phyloP scores from a whole-genome alignment of 2,797 vertebrate species.

The Urocyon cinereoargenteus region DNA sequence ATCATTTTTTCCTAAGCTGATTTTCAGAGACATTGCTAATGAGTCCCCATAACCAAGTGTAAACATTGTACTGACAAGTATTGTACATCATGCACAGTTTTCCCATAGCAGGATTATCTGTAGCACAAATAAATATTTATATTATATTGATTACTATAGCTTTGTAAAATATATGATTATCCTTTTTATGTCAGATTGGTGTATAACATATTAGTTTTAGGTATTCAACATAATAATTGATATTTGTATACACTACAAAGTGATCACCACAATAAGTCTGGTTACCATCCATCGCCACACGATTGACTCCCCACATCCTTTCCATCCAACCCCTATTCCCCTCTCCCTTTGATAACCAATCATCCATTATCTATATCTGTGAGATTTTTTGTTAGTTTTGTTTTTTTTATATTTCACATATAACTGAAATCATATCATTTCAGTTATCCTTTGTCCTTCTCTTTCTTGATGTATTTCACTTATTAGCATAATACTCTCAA shows the following conservation, averaged over 20 bases:
- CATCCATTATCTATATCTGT: background rate
- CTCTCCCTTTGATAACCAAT: background rate
- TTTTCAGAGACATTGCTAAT: background rate
- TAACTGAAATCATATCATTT: background rate
- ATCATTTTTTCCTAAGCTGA: background rate
- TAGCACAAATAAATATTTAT: background rate
- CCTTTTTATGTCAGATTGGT: background rate
- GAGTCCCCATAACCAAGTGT: background rate
- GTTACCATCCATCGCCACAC: background rate
- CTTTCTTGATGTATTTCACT: too few species aligned
- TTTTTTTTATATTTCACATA: background rate
- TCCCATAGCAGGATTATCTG: background rate
- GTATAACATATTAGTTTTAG: background rate
- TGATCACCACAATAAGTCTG: background rate
- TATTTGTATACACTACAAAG: background rate
- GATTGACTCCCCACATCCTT: background rate
- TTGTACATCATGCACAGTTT: background rate
- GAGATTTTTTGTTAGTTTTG: background rate
- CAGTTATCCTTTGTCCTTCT: background rate
- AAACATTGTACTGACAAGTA: background rate
- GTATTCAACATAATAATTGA: background rate
- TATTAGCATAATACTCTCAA: too few species aligned
- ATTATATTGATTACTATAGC: background rate
- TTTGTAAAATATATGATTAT: background rate
- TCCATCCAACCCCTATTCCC: background rate